Evolutionary conservation across 2,797 vertebrate species (phyloP).

Genomic region (Pelobates cultripes): DNA sequence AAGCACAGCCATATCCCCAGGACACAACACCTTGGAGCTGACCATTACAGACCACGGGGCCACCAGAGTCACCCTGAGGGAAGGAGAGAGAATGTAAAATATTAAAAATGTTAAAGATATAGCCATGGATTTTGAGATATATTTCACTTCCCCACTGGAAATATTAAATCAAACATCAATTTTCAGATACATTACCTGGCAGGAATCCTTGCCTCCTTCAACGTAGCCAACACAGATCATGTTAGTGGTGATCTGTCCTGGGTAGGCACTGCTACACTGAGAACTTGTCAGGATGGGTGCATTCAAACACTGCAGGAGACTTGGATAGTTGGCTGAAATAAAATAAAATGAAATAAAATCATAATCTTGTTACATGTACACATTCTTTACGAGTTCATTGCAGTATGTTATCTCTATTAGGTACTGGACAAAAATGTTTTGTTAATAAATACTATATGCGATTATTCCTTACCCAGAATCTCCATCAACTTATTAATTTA

Average conservation of each 20-base stretch:
- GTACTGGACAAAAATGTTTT: too few relatives aligned
- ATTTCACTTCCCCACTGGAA: too few relatives aligned
- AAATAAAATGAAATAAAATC: not conserved
- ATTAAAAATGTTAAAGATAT: too few relatives aligned
- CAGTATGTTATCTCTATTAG: too few relatives aligned
- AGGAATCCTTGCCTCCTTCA: slow-evolving; percentile 85
- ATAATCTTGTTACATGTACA: not conserved
- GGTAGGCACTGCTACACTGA: slow-evolving; percentile 73
- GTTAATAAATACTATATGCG: too few relatives aligned
- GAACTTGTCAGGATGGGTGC: slow-evolving; percentile 75
- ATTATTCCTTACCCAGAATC: too few relatives aligned
- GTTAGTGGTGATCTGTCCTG: slow-evolving; percentile 78
- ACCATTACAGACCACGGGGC: slow-evolving; percentile 75
- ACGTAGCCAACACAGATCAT: slow-evolving; percentile 84
- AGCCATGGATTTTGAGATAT: too few relatives aligned
- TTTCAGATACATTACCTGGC: slow-evolving; percentile 73
- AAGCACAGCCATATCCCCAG: slow-evolving; percentile 61
- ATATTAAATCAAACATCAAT: too few relatives aligned
- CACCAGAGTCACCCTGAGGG: slow-evolving; percentile 79
- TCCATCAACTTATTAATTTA: too few relatives aligned
- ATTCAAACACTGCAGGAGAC: slow-evolving; percentile 76
- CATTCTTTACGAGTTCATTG: too few relatives aligned
- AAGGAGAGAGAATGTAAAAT: not conserved
- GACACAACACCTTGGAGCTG: slow-evolving; percentile 73
- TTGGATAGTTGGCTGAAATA: slow-evolving; percentile 59